A percentile compares a stretch with the other conserved stretches of the same genome.
Conservation (phyloP, 2,113 vertebrate genomes). For the Hoplias malabaricus region DNA sequence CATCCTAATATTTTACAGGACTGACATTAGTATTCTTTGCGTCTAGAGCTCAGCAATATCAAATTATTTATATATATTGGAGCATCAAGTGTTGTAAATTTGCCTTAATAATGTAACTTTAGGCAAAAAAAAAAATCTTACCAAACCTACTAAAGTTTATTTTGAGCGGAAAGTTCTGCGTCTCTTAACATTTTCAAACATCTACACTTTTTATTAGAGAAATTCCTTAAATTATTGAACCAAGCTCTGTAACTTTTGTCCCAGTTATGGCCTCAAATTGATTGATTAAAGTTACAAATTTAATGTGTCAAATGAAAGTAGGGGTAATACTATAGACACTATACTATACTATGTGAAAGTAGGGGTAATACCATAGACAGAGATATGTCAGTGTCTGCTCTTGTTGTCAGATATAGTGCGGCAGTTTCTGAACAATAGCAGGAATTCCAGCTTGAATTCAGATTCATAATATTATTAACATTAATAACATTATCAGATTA, state of each 20-base stretch:
- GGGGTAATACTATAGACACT: neutral
- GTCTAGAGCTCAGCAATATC: neutral
- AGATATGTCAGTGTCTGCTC: no score
- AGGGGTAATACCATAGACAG: no score
- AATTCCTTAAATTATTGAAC: no score
- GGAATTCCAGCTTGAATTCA: neutral
- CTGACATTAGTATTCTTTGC: neutral
- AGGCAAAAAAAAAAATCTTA: no score
- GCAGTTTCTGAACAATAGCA: neutral
- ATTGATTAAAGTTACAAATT: neutral
- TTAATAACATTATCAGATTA: no score
- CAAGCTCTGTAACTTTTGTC: neutral
- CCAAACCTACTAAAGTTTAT: no score
- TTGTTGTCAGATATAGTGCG: no score
- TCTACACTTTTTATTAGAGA: no score
- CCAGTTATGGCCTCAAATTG: neutral
- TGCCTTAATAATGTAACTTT: neutral
- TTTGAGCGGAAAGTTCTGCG: no score
- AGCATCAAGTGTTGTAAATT: neutral
- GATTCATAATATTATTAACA: no score
- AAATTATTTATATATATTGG: neutral
- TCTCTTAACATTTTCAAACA: no score
- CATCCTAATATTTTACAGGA: neutral
- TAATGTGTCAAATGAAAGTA: neutral
- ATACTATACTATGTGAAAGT: no score